Percentiles rank a stretch among this genome's conserved stretches.
These are phyloP conservation scores for Anagyrus pseudococci DNA, from an alignment of 2,888 invertebrate species.

Conservation along the genomic window DNA sequence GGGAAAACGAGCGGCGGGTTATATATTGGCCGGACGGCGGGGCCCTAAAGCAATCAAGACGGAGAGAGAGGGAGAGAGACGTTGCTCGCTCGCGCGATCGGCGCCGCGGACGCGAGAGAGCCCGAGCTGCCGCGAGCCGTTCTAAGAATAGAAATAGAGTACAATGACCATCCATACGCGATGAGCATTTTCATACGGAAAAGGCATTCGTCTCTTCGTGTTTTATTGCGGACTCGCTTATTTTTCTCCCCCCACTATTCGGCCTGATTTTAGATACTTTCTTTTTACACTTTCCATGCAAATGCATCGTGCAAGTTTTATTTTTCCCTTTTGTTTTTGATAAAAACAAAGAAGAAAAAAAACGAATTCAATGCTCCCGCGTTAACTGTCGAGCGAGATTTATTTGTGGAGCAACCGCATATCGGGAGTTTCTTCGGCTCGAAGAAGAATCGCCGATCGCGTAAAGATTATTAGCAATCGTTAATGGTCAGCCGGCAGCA, in stretches of 20 bases:
- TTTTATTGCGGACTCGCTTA: conserved; percentile 3
- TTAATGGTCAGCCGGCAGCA: no score
- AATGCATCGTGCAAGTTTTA: background rate
- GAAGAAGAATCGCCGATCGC: no score
- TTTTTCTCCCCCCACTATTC: background rate
- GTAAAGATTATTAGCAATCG: no score
- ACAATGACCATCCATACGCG: conserved; percentile 40
- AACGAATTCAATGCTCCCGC: no score
- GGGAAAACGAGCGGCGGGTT: background rate
- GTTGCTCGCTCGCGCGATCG: no score
- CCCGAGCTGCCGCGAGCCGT: conserved; percentile 34
- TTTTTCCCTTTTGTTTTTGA: no score
- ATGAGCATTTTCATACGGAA: conserved; percentile 32
- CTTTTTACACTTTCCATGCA: background rate
- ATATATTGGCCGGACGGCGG: background rate
- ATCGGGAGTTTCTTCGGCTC: no score
- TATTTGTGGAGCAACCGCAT: no score
- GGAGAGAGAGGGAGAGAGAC: background rate
- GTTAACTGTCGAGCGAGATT: no score
- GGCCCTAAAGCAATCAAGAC: background rate
- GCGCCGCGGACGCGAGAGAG: background rate
- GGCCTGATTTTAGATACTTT: background rate
- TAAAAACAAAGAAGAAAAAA: no score
- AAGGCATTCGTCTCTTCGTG: conserved; percentile 12
- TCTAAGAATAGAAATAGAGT: conserved; percentile 44